Percentiles rank a stretch among this genome's conserved stretches.
Conservation (phyloP, 2,888 invertebrate genomes). For the Hyppa rectilinea region DNA sequence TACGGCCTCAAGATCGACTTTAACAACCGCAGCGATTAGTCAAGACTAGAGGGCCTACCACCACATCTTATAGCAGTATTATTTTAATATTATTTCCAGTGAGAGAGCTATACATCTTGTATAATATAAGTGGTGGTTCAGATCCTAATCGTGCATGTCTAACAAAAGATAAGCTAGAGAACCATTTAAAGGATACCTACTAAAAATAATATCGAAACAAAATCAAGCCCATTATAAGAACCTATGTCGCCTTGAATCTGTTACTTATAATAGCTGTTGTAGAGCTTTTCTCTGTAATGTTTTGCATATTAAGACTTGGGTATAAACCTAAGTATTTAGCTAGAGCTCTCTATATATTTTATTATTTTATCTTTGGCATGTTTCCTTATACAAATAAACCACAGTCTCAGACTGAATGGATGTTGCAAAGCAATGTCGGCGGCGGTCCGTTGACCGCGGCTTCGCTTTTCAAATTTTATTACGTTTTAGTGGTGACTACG, state of each 20-base stretch:
- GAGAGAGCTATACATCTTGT: no score
- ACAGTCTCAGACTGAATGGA: conserved; percentile 2
- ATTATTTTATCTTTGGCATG: neutral
- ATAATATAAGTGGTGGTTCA: no score
- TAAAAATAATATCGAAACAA: neutral
- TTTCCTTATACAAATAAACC: neutral
- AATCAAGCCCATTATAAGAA: neutral
- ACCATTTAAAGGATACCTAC: no score
- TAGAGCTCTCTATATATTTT: neutral
- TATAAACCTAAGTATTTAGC: neutral
- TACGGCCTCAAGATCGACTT: neutral
- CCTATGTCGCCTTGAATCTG: neutral
- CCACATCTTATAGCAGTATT: no score
- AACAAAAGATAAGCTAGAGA: neutral
- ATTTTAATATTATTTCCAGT: no score
- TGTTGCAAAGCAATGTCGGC: conserved; percentile 14
- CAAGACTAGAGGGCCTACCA: no score
- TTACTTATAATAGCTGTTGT: neutral
- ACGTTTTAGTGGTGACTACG: conserved; percentile 25
- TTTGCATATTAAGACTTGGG: neutral
- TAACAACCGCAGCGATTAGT: neutral
- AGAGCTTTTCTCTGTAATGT: neutral
- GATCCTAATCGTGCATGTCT: no score
- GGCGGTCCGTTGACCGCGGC: conserved; percentile 15
- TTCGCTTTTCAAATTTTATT: conserved; percentile 42